phyloP scores from a whole-genome alignment of 2,797 vertebrate species.

The Macropus fuliginosus region DNA sequence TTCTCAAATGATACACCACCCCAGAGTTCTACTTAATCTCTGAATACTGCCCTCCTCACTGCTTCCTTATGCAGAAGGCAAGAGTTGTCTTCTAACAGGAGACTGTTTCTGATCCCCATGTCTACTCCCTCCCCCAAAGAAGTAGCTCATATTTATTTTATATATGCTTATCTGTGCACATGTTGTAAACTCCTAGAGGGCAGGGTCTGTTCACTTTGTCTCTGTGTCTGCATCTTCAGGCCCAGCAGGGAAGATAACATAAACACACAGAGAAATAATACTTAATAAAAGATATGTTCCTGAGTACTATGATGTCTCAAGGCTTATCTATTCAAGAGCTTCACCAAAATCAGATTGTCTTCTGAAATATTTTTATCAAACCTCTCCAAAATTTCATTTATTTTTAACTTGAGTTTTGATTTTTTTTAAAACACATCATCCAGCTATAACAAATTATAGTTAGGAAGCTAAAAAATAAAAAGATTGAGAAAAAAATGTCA shows the following conservation, averaged over 20 bases:
- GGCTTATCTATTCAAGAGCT: conserved; percentile 15
- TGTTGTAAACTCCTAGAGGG: not conserved
- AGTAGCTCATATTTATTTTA: not conserved
- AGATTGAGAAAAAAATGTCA: not conserved
- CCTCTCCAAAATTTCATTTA: conserved; percentile 23
- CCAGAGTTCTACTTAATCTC: not conserved
- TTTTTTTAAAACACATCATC: not conserved
- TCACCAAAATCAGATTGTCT: conserved; percentile 42
- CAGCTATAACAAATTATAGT: conserved; percentile 46
- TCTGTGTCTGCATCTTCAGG: not conserved
- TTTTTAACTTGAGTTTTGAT: conserved; percentile 2
- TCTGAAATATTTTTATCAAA: conserved; percentile 39
- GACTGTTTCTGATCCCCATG: not conserved
- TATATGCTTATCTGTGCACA: not conserved
- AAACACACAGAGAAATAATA: not conserved
- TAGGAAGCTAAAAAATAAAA: conserved; percentile 28
- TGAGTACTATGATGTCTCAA: not conserved
- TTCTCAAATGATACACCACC: conserved; percentile 18
- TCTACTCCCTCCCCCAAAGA: not conserved
- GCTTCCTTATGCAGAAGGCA: not conserved
- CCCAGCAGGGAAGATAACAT: not conserved
- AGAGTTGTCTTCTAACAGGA: no score
- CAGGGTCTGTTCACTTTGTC: not conserved
- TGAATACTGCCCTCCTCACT: not conserved
- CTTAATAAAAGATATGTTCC: conserved; percentile 22